These are phyloP conservation scores for Chrysotoxum bicinctum DNA, from an alignment of 2,888 invertebrate genomes.

Conservation along the genomic window DNA sequence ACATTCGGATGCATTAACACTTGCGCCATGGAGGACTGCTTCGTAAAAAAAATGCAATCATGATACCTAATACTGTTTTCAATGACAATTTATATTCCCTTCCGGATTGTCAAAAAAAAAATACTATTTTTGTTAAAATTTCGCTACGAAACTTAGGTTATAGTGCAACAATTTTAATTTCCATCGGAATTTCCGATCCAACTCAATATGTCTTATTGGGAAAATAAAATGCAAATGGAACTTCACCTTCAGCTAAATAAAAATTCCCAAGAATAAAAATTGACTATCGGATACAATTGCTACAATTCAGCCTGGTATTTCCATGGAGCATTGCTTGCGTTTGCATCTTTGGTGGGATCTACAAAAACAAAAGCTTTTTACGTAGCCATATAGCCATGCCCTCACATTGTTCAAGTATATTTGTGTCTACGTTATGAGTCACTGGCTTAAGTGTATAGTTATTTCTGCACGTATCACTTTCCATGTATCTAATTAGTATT, in stretches of 20 bases:
- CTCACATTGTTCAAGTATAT: conserved; percentile 7
- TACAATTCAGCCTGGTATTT: conserved; percentile 51
- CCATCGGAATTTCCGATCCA: background rate
- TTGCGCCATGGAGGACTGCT: too few relatives aligned
- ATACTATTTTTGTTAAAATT: background rate
- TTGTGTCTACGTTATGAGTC: conserved; percentile 39
- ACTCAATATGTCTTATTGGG: background rate
- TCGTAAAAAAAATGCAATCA: too few relatives aligned
- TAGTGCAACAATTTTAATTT: background rate
- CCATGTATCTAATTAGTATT: conserved; percentile 56
- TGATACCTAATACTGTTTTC: background rate
- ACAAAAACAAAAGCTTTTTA: conserved; percentile 51
- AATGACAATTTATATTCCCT: background rate
- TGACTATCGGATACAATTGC: background rate
- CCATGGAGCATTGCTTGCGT: conserved; percentile 28
- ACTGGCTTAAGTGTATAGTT: conserved; percentile 25
- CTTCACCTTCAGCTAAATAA: background rate
- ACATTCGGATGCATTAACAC: too few relatives aligned
- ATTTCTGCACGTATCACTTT: conserved; percentile 68
- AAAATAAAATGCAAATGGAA: conserved; percentile 9
- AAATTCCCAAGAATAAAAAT: conserved; percentile 24
- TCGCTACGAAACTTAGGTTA: background rate
- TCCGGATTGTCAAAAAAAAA: background rate
- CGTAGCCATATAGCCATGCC: conserved; percentile 16
- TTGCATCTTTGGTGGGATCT: conserved; percentile 47